A percentile compares a stretch with the other conserved stretches of the same genome.
Conservation (phyloP, 2,797 vertebrate species). For the Halcyon chelicuti region DNA sequence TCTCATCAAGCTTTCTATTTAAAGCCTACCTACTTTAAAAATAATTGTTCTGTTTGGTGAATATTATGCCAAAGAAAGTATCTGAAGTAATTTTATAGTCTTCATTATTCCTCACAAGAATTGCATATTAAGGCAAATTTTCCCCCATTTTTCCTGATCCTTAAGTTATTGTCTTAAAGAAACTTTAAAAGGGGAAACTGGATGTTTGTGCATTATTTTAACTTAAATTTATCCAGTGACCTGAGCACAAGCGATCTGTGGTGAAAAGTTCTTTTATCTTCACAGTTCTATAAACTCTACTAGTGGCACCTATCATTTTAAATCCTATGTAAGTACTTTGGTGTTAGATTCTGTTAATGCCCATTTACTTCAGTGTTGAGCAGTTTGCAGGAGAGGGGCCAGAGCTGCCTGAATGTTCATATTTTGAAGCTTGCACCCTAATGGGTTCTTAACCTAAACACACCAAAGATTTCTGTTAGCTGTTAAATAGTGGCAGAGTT, state of each 20-base stretch:
- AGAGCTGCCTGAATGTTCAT: conserved; percentile 71
- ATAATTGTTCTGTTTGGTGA: conserved; percentile 7
- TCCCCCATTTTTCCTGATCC: background rate
- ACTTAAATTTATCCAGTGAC: background rate
- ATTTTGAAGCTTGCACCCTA: conserved; percentile 61
- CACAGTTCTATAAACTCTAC: background rate
- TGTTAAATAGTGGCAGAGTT: conserved; percentile 71
- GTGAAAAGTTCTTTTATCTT: background rate
- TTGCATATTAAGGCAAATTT: background rate
- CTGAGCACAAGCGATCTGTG: background rate
- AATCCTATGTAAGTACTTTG: background rate
- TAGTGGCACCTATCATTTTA: background rate
- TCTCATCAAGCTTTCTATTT: background rate
- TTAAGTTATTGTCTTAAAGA: conserved; percentile 1
- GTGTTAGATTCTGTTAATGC: background rate
- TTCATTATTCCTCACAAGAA: background rate
- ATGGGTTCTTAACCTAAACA: conserved; percentile 72
- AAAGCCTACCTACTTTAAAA: conserved; percentile 28
- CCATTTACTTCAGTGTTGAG: background rate
- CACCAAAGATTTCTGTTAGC: conserved; percentile 81
- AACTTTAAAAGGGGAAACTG: conserved; percentile 3
- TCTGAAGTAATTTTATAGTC: background rate
- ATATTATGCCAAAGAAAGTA: conserved; percentile 60
- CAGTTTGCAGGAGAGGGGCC: conserved; percentile 14
- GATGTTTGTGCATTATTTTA: background rate